Percentiles rank a stretch among this genome's conserved stretches.
Evolutionary conservation across 2,113 vertebrate genomes (phyloP).

Genomic region (Empidonax alnorum): DNA sequence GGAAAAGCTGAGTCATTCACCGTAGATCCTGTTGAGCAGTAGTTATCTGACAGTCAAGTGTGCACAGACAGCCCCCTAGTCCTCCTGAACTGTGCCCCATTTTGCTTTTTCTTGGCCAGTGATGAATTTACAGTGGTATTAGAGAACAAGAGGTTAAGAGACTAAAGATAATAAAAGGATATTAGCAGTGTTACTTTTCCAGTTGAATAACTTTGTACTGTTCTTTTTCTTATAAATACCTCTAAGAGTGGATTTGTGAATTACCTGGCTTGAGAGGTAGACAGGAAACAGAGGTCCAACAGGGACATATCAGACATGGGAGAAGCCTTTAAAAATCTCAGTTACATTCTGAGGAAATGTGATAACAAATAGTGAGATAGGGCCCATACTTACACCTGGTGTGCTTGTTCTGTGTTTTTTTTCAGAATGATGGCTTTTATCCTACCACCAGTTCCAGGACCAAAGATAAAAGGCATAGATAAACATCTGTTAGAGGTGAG

Average conservation of each 20-base stretch:
- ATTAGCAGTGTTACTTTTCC: neutral
- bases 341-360: neutral
- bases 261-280: neutral
- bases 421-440: constrained; percentile 87
- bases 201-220: neutral
- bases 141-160: neutral
- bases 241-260: neutral
- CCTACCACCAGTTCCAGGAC: constrained; percentile 92
- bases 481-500: constrained; percentile 88
- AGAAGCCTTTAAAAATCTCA: neutral
- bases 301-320: neutral
- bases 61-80: neutral
- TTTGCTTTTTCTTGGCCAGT: neutral
- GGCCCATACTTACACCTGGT: neutral
- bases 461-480: constrained; percentile 96
- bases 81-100: neutral
- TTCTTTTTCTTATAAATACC: neutral
- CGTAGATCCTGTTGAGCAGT: neutral
- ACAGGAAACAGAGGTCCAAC: neutral
- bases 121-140: neutral
- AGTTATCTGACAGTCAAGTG: neutral
- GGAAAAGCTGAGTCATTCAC: neutral
- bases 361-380: neutral
- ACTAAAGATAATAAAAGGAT: neutral
- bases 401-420: neutral